Conservation (phyloP, 2,797 vertebrate species). For the Sebastes kiyomatsui region DNA sequence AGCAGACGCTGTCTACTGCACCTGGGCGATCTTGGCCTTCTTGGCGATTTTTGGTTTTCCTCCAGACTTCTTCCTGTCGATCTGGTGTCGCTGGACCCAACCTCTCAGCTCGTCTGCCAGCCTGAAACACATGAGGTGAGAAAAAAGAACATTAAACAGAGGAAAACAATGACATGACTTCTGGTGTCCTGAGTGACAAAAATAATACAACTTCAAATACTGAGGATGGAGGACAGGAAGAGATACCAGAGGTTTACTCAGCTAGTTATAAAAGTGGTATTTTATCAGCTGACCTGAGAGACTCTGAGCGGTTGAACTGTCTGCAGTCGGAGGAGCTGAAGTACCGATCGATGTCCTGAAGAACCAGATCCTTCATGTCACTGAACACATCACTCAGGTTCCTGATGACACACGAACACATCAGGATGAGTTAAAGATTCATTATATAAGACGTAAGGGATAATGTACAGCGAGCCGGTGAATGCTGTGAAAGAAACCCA, state of each 20-base stretch:
- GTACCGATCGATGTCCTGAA: conserved; percentile 89
- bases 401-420: conserved; percentile 60
- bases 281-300: conserved; percentile 82
- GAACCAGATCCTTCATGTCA: conserved; percentile 86
- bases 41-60: conserved; percentile 77
- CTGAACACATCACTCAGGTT: conserved; percentile 85
- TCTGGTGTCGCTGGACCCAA: conserved; percentile 91
- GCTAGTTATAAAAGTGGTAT: not conserved
- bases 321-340: conserved; percentile 89
- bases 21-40: conserved; percentile 84
- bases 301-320: conserved; percentile 93
- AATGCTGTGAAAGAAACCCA: no score
- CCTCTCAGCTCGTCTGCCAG: conserved; percentile 89
- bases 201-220: not conserved
- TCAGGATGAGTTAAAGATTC: no score
- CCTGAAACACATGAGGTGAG: conserved; percentile 59
- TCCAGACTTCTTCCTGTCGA: conserved; percentile 86
- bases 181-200: not conserved
- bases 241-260: not conserved
- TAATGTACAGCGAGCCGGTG: no score
- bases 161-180: not conserved
- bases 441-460: no score
- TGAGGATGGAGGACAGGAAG: not conserved
- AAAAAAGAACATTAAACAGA: not conserved
- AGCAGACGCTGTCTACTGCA: not conserved